These are phyloP conservation scores for Colostygia pectinataria DNA, from an alignment of 2,888 invertebrate species.

Conservation along the genomic window DNA sequence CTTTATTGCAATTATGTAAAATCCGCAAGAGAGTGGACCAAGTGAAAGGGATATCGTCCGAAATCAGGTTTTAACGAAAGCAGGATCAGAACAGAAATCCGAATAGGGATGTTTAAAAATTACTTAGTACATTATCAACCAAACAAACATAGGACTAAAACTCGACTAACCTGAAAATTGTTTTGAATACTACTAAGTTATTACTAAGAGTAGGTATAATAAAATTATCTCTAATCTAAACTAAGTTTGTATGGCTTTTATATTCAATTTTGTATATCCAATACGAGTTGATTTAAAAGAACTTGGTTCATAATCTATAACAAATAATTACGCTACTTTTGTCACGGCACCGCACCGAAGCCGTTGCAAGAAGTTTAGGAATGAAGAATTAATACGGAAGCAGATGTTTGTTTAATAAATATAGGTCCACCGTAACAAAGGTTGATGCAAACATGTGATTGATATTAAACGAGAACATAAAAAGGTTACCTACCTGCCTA, in stretches of 20 bases:
- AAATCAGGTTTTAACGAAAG: constrained; percentile 29
- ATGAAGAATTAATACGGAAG: background rate
- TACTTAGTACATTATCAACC: background rate
- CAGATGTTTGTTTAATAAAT: background rate
- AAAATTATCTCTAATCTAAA: no score
- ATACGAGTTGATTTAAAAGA: no score
- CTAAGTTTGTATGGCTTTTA: no score
- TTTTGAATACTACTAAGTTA: no score
- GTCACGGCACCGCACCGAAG: no score
- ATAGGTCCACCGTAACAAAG: constrained; percentile 8
- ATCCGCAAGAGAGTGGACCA: constrained; percentile 29
- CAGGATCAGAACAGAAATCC: constrained; percentile 14
- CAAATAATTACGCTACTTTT: no score
- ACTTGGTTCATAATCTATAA: no score
- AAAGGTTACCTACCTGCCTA: constrained; percentile 31
- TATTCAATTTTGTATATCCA: no score
- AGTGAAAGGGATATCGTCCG: constrained; percentile 34
- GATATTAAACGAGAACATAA: constrained; percentile 17
- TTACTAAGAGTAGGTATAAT: no score
- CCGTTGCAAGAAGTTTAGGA: background rate
- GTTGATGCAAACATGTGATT: constrained; percentile 10
- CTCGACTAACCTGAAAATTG: no score
- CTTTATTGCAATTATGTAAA: constrained; percentile 19
- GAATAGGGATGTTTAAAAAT: background rate
- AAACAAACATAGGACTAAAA: background rate